These are phyloP conservation scores for Ranitomeya variabilis DNA, from an alignment of 2,113 vertebrate species.

Conservation along the genomic window DNA sequence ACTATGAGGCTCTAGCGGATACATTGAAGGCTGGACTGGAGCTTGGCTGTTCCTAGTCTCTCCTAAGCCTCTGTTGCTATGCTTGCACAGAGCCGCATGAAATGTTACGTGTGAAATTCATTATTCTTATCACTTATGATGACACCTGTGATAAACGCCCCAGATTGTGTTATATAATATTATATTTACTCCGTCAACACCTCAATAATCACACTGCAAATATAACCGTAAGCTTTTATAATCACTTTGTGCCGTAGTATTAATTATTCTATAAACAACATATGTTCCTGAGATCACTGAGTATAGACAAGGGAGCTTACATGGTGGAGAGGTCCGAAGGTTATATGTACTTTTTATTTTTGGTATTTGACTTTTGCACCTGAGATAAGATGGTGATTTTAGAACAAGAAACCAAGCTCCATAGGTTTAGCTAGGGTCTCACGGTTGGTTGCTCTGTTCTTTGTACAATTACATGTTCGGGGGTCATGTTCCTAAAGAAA, in stretches of 20 bases:
- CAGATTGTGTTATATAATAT: conserved; percentile 25
- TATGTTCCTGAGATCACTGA: not conserved
- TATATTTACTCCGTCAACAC: conserved; percentile 32
- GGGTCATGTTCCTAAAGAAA: no score
- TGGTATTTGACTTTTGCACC: not conserved
- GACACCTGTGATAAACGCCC: conserved; percentile 33
- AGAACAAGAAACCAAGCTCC: not conserved
- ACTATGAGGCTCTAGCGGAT: not conserved
- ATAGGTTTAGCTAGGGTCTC: not conserved
- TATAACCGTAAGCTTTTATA: not conserved
- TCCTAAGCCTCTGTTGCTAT: not conserved
- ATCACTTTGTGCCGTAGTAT: not conserved
- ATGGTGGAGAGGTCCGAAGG: not conserved
- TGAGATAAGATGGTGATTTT: not conserved
- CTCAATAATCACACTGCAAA: not conserved
- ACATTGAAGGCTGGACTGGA: not conserved
- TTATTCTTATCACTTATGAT: conserved; percentile 26
- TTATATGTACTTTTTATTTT: not conserved
- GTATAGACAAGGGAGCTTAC: not conserved
- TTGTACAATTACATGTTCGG: no score
- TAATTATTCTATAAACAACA: conserved; percentile 28
- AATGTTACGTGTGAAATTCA: not conserved
- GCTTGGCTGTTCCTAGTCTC: not conserved
- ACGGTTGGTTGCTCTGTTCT: not conserved
- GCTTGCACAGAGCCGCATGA: no score